Evolutionary conservation across 2,888 invertebrate genomes (phyloP), one percentile per base, ranked within the genome.

Genomic region (Temnothorax unifasciatus): DNA sequence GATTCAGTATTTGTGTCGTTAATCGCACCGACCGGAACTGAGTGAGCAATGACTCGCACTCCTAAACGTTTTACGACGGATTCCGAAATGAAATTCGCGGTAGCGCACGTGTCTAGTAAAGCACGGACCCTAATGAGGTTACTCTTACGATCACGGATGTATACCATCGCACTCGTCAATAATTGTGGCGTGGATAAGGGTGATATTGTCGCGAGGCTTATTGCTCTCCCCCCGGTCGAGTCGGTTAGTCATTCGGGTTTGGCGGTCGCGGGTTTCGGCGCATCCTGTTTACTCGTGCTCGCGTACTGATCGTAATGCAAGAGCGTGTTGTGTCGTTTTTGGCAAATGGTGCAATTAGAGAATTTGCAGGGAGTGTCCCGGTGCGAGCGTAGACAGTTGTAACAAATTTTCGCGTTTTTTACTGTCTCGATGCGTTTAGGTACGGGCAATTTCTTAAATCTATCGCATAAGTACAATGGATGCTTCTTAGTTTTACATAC

Each of bases 1-100:
- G 34, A 50, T 1, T 15, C 15, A 0, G 50, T 50, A 4, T 0
- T 29, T 9, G 18, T 68, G 0, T 1, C 3, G 5, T 50, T 50
- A 8, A 68, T 68, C 9, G 25, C 13, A 4, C 18, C 11, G 18
- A 68, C 0, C 1, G 68, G 9, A 11, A 34, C 0, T 4, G 52
- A 47, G 1, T 66, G 41, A 2, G 9, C 29, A 0, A 9, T 44
- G 0, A 18, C 9, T 0, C 15, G 15, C 4, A 47, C 0, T 0
- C 47, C 3, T 11, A 68, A 11, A 2, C n/a, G n/a, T 6, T 52
- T 52, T 0, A n/a, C 8, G 0, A 52, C 3, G 3, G n/a, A n/a
- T 1, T 52, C 52, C 0, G n/a, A 2, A 8, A 52, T 52, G 2
- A 52, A 52, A 2, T 52, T 52, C 1, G n/a, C 52, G 2, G 52